Evolutionary conservation across 2,888 invertebrate genomes (phyloP).

Genomic region (Stenotaenia linearis): DNA sequence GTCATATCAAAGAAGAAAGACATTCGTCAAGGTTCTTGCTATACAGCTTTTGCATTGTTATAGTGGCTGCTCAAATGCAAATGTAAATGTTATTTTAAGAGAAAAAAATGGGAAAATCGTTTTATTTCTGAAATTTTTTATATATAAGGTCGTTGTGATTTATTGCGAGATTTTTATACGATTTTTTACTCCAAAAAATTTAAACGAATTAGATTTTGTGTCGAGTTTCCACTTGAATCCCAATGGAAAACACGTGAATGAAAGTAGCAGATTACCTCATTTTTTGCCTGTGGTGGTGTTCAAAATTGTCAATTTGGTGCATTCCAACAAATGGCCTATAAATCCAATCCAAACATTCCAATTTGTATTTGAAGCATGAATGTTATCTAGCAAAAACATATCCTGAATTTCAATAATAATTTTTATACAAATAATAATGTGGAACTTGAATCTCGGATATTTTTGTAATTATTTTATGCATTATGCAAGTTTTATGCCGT

Average conservation of each 20-base stretch:
- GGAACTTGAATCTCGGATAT: conserved; percentile 21
- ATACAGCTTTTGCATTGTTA: conserved; percentile 10
- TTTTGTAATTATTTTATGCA: conserved; percentile 8
- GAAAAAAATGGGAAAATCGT: background rate
- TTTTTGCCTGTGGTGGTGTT: background rate
- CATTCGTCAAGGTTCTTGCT: background rate
- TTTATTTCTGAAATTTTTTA: conserved; percentile 22
- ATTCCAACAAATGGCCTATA: conserved; percentile 19
- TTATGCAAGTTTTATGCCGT: background rate
- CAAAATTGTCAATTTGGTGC: background rate
- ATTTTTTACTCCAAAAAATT: conserved; percentile 8
- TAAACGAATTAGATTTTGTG: background rate
- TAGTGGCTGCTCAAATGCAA: conserved; percentile 24
- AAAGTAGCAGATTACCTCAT: background rate
- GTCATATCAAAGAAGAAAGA: background rate
- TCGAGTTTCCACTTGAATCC: background rate
- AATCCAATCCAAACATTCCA: conserved; percentile 1
- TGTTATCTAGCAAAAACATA: background rate
- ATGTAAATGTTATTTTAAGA: background rate
- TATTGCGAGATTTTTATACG: conserved; percentile 11
- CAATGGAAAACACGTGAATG: background rate
- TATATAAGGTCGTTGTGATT: conserved; percentile 7
- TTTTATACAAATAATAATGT: background rate
- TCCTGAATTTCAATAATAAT: conserved; percentile 14
- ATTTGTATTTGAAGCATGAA: background rate